Evolutionary conservation across 2,113 vertebrate species (phyloP).

Genomic region (Austrofundulus limnaeus): DNA sequence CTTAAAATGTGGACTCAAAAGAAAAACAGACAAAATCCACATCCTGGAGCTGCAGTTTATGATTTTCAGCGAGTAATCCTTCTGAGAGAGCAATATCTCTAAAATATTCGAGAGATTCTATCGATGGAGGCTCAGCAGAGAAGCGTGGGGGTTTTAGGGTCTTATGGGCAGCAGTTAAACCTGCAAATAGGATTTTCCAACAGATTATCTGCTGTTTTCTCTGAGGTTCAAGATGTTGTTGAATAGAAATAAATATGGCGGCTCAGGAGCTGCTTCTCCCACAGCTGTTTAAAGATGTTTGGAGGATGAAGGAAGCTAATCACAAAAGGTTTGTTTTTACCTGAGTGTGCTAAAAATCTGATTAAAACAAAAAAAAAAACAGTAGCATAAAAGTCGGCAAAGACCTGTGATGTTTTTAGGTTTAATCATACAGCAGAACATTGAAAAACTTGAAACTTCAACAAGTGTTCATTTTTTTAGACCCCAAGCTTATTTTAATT

Average conservation of each 20-base stretch:
- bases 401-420: too few relatives aligned
- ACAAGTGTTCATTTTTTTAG: not conserved
- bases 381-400: too few relatives aligned
- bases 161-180: conserved; percentile 1
- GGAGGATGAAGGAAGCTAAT: not conserved
- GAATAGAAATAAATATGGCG: not conserved
- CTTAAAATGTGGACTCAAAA: too few relatives aligned
- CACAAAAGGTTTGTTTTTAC: too few relatives aligned
- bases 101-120: not conserved
- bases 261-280: not conserved
- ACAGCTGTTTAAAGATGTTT: not conserved
- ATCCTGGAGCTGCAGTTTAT: not conserved
- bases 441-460: too few relatives aligned
- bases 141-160: not conserved
- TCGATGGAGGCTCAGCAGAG: not conserved
- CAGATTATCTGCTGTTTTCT: not conserved
- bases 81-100: not conserved
- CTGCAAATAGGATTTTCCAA: not conserved
- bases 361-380: too few relatives aligned
- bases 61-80: not conserved
- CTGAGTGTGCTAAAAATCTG: too few relatives aligned
- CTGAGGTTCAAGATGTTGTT: not conserved
- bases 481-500: not conserved
- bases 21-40: too few relatives aligned
- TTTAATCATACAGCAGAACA: too few relatives aligned